These are phyloP conservation scores for Hoplostethus atlanticus DNA, from an alignment of 2,797 vertebrate genomes.

Conservation along the genomic window DNA sequence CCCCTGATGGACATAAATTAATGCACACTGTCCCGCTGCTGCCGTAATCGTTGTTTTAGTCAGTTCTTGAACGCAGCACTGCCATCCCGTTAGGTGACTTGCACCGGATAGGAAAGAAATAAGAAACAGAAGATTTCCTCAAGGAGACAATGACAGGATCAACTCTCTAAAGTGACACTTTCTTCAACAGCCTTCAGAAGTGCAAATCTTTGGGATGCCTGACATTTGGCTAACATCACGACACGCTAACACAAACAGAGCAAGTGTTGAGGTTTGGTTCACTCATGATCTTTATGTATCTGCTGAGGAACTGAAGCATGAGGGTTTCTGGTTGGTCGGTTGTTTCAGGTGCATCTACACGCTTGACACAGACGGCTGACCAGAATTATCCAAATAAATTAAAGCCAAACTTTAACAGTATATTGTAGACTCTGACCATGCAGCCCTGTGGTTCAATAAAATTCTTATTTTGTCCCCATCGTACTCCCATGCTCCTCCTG, in stretches of 20 bases:
- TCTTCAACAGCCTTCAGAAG: not conserved
- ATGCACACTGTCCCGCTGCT: not conserved
- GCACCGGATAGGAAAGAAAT: not conserved
- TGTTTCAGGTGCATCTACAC: constrained; percentile 2
- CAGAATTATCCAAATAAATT: constrained; percentile 36
- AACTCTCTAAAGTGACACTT: not conserved
- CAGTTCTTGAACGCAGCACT: not conserved
- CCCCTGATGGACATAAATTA: constrained; percentile 39
- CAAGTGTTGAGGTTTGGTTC: constrained; percentile 1
- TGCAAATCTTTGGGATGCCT: constrained; percentile 23
- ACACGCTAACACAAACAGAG: not conserved
- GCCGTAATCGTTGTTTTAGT: not conserved
- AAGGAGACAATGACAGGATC: not conserved
- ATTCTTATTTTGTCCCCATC: not conserved
- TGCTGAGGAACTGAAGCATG: too few relatives aligned
- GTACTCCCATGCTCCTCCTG: not conserved
- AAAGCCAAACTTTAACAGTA: not conserved
- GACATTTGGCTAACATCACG: not conserved
- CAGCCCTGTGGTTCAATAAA: not conserved
- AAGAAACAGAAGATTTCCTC: not conserved
- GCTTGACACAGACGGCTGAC: not conserved
- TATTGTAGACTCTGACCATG: not conserved
- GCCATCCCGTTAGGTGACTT: not conserved
- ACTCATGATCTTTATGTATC: not conserved
- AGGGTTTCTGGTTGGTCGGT: too few relatives aligned